phyloP scores from a whole-genome alignment of 2,797 vertebrate species.

The Parauchenoglanis punctatus region DNA sequence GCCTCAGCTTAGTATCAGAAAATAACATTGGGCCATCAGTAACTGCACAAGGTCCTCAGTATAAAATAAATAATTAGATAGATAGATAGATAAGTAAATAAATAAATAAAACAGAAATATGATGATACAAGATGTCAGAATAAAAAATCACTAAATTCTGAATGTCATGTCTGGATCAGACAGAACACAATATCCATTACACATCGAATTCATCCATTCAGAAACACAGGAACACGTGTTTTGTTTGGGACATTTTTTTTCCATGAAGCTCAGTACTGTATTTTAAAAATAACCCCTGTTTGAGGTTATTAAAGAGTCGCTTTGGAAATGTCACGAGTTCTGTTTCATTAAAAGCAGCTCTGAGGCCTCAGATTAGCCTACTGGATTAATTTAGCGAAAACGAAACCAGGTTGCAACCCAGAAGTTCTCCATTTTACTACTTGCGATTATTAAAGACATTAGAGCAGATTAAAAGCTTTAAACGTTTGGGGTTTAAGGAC shows the following conservation, averaged over 20 bases:
- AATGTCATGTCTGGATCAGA: not conserved
- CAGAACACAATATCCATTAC: not conserved
- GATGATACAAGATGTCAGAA: not conserved
- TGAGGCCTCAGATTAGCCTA: not conserved
- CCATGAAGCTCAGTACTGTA: not conserved
- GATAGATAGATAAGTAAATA: not conserved
- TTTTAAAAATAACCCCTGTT: not conserved
- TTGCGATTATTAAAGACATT: constrained; percentile 34
- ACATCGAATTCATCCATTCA: not conserved
- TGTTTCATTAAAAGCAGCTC: not conserved
- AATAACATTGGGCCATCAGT: not conserved
- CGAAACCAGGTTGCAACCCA: not conserved
- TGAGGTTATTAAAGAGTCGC: not conserved
- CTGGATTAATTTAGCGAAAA: not conserved
- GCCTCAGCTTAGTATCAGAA: not conserved
- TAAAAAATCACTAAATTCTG: not conserved
- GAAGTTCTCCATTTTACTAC: not conserved
- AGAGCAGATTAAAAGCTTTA: constrained; percentile 16
- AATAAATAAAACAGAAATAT: not conserved
- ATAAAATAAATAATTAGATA: not conserved
- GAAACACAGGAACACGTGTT: not conserved
- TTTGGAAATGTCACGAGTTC: not conserved
- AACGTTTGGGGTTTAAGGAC: constrained; percentile 6
- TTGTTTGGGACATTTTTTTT: not conserved
- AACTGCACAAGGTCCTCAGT: not conserved